phyloP scores from a whole-genome alignment of 1,140 invertebrate species.

The Theocolax elegans region DNA sequence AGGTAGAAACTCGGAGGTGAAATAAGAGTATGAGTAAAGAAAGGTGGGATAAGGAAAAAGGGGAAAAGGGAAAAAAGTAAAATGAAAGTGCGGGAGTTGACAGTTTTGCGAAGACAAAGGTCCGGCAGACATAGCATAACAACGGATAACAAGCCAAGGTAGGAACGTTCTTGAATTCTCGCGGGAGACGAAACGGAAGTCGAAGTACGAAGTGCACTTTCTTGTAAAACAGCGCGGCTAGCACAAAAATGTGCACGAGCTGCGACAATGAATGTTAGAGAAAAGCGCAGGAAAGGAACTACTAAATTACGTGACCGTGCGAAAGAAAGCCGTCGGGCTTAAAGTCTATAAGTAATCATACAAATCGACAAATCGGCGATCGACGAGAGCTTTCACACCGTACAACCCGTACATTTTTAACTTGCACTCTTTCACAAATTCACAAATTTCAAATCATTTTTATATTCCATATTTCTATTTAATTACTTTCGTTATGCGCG shows the following conservation, averaged over 20 bases:
- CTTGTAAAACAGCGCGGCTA: constrained; percentile 51
- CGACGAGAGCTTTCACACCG: no score
- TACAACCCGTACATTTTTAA: no score
- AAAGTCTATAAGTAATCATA: background rate
- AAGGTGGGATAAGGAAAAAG: background rate
- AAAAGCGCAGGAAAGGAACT: no score
- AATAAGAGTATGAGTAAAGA: background rate
- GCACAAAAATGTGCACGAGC: constrained; percentile 39
- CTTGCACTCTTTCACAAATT: no score
- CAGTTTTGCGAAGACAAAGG: background rate
- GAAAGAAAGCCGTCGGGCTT: background rate
- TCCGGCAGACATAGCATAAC: background rate
- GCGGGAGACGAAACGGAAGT: constrained; percentile 48
- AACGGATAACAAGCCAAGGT: background rate
- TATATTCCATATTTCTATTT: no score
- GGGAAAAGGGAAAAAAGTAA: background rate
- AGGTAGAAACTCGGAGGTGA: no score
- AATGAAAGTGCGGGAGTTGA: background rate
- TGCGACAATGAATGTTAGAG: background rate
- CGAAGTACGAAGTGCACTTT: constrained; percentile 56
- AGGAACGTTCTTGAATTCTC: constrained; percentile 19
- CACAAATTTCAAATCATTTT: no score
- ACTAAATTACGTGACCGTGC: no score
- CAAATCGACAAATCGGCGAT: background rate
- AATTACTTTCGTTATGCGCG: no score